These are phyloP conservation scores for Mormyrus hasselquistii DNA, from an alignment of 2,797 vertebrate genomes.

Conservation along the genomic window DNA sequence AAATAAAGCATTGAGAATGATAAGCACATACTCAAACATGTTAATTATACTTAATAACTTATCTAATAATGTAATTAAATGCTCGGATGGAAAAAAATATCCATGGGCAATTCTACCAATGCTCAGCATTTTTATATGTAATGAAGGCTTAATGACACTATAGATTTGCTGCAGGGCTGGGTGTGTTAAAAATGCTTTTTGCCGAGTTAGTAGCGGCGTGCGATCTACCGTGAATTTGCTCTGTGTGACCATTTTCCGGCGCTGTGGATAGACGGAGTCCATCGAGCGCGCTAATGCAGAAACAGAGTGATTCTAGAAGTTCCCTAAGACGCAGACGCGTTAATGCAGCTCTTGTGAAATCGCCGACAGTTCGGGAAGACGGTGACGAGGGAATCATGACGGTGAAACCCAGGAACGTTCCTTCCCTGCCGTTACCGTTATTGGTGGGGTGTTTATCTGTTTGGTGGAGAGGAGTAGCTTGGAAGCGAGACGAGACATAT, in stretches of 20 bases:
- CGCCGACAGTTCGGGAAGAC: neutral
- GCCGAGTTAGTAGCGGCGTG: neutral
- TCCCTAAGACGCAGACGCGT: neutral
- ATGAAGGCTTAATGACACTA: neutral
- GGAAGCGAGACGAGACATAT: neutral
- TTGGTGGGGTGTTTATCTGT: neutral
- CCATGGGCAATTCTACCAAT: neutral
- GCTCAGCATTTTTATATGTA: neutral
- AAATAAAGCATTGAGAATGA: neutral
- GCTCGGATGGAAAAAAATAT: neutral
- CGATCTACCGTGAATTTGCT: neutral
- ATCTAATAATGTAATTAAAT: conserved; percentile 5
- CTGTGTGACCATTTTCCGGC: neutral
- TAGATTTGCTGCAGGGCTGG: neutral
- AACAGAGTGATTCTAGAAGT: neutral
- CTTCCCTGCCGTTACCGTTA: neutral
- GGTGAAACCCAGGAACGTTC: neutral
- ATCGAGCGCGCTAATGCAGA: neutral
- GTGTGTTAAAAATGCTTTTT: neutral
- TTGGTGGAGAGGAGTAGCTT: neutral
- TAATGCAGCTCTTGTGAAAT: neutral
- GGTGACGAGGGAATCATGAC: neutral
- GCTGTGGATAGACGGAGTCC: neutral
- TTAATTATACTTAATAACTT: conserved; percentile 13
- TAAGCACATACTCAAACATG: neutral